phyloP scores from a whole-genome alignment of 2,888 invertebrate genomes.

The Furcula furcula region DNA sequence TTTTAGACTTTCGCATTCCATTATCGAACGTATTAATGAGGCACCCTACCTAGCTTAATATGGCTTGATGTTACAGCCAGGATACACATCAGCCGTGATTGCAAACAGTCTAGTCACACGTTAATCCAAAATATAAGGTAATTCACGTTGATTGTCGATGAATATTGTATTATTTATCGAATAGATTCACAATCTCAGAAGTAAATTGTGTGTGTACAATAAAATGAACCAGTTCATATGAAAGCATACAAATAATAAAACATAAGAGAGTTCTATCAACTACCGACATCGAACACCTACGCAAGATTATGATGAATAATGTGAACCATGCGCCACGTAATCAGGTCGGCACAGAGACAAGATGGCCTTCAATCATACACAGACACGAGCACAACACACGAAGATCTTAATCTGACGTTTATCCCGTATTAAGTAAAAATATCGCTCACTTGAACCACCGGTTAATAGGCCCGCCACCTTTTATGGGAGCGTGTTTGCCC shows the following conservation, averaged over 20 bases:
- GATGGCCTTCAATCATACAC: conserved; percentile 42
- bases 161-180: no score
- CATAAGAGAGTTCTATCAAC: conserved; percentile 16
- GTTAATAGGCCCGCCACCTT: conserved; percentile 34
- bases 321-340: conserved; percentile 29
- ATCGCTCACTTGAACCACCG: conserved; percentile 35
- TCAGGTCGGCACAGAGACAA: conserved; percentile 34
- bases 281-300: conserved; percentile 27
- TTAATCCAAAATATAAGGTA: no score
- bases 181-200: conserved; percentile 11
- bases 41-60: no score
- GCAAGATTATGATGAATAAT: conserved; percentile 26
- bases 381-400: no score
- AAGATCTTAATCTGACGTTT: conserved; percentile 48
- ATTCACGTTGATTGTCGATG: no score
- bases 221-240: conserved; percentile 15
- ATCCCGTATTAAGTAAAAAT: conserved; percentile 47
- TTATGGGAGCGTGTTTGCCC: conserved; percentile 39
- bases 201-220: conserved; percentile 18
- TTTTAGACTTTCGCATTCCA: no score
- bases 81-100: no score
- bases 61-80: no score
- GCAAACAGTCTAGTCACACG: no score
- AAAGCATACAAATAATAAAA: conserved; percentile 19
- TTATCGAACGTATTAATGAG: no score